Conservation (phyloP, 2,888 invertebrate species). For the Gibbula magus region DNA sequence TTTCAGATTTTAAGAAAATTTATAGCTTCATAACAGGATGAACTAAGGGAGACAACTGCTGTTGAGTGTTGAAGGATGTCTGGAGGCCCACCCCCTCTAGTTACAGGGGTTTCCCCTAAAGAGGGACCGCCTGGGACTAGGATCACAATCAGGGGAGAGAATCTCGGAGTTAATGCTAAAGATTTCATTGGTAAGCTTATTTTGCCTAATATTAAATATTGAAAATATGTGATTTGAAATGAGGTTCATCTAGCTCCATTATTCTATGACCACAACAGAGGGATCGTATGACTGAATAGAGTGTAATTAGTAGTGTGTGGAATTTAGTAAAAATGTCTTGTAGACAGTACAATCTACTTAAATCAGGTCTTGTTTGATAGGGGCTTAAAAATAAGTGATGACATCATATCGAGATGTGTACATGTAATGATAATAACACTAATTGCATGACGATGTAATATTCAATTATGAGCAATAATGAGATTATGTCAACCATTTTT, state of each 20-base stretch:
- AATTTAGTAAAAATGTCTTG: too few species aligned
- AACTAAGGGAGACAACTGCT: background rate
- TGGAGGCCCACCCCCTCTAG: conserved; percentile 55
- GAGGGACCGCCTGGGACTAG: conserved; percentile 98
- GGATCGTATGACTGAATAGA: background rate
- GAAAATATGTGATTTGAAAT: too few species aligned
- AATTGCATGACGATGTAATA: background rate
- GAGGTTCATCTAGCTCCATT: too few species aligned
- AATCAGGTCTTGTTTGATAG: too few species aligned
- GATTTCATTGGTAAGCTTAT: conserved; percentile 88
- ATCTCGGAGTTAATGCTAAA: conserved; percentile 88
- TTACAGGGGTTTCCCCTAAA: conserved; percentile 93
- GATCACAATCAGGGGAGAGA: conserved; percentile 95
- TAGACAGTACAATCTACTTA: too few species aligned
- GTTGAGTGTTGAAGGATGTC: background rate
- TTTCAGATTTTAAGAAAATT: too few species aligned
- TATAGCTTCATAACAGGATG: too few species aligned
- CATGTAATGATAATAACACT: background rate
- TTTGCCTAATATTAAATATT: background rate
- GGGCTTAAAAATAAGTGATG: too few species aligned
- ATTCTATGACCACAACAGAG: background rate
- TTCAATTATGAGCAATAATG: background rate
- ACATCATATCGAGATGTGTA: background rate
- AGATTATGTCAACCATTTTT: conserved; percentile 18
- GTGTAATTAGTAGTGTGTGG: background rate